Base-by-base conservation (phyloP, 1,140 invertebrate species). In the Drosophila burlai region DNA sequence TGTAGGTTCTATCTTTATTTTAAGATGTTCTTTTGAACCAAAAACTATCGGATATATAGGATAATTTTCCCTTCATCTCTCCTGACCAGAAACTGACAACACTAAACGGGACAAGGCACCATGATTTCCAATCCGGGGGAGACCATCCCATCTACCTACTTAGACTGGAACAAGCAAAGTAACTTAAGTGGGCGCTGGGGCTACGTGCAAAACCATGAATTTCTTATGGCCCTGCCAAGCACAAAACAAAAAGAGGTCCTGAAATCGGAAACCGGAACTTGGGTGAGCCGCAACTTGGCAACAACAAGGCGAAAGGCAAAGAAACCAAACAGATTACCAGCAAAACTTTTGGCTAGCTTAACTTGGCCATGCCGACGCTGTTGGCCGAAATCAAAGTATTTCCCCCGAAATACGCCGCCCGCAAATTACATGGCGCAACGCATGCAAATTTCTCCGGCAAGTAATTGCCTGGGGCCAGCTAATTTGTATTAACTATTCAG, bases 151-250 rank as follows among this genome's bases (percentile, higher is more conserved):
- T 72, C 68, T 63, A 49, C 66, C 77, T 73, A 65, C 77, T 84
- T 49, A 72, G 50, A 40, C 73, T 73, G 69, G 60, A 87, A 87
- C 84, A 89, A 89, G 84, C 54, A 89, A 87, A 87, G 77, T 62
- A 87, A 81, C 81, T 87, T 87, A 87, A 81, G 81, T 83, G 77
- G 58, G 40, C 73, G 65, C 62, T 64, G 42, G 59, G 67, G 50
- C 85, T 81, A 81, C 85, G 81, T 84, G 85, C 74, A 80, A 76
- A 80, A 79, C 84, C 84, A 89, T 87, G 84, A 87, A 87, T 87
- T 89, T 87, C 81, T 89, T 84, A 84, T 87, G 74, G 45, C 45
- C 55, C 50, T 31, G 49, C 54, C 46, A 31, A 61, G 66, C 72
- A 65, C 54, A 60, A 60, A 87, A 89, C 76, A 79, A 65, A 87